Base-by-base conservation (phyloP, 2,113 vertebrate species). In the Talpa occidentalis region DNA sequence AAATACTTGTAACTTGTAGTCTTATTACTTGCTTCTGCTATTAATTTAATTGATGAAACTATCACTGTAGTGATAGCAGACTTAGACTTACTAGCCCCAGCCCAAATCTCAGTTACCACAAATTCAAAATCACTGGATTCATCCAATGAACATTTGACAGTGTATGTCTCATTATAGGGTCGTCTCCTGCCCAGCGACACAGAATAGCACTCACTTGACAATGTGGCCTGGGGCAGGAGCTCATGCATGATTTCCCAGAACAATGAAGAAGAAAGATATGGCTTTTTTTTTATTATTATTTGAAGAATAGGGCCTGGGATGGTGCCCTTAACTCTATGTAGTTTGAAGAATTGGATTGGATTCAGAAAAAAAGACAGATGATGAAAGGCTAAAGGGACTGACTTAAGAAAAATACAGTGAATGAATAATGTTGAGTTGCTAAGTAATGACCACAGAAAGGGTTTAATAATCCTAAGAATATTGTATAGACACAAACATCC, bases 301-400 rank as follows among this genome's bases (percentile, higher is more conserved):
- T 66, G 80, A 90, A 87, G 73, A 96, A 64, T 24, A 52, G 44
- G 5, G 6, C 84, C 83, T 66, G 47, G 30, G 8, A 47, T 70
- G 80, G 49, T n/a, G 40, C 69, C 76, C 94, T 91, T 96, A 82
- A 54, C 49, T 72, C 44, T 24, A n/a, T 67, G 84, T 28, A 90
- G 32, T 60, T 74, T 92, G 76, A 90, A 93, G 70, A 95, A 95
- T 86, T 96, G 76, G 70, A 95, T 72, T 7, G 10, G 28, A 19
- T 95, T 96, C 69, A 88, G 59, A 95, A 93, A 94, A 93, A 94
- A 96, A 95, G 88, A 97, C 78, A 94, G 56, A 85, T 72, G 37
- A 94, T 90, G 76, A 94, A 86, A 94, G 76, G 28, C 91, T 88
- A 80, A 54, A 35, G 52, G 40, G 22, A 88, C 12, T 66, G 64